Percentiles rank a stretch among this genome's conserved stretches.
phyloP scores from a whole-genome alignment of 64 coral and sea anemone species.

The Trachythela sp. region DNA sequence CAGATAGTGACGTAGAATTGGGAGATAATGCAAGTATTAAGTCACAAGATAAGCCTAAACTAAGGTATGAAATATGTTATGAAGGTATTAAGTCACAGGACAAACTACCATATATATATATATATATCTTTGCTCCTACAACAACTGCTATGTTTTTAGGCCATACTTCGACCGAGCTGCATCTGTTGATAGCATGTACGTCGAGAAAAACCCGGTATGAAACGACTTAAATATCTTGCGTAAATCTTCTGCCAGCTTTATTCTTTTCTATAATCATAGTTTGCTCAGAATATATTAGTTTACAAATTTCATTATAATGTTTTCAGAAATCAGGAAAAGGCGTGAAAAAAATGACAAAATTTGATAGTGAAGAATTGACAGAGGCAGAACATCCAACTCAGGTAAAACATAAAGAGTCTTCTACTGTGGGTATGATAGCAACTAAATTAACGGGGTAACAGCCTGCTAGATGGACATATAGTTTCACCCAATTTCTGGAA shows the following conservation, averaged over 20 bases:
- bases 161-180: conserved; percentile 57
- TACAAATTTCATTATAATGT: not conserved
- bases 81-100: too few relatives aligned
- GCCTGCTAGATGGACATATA: too few relatives aligned
- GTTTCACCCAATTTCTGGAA: too few relatives aligned
- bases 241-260: not conserved
- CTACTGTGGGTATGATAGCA: not conserved
- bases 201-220: not conserved
- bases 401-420: not conserved
- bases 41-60: conserved; percentile 72
- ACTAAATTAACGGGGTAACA: too few relatives aligned
- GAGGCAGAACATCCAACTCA: not conserved
- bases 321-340: not conserved
- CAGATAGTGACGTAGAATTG: conserved; percentile 71
- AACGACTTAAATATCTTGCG: not conserved
- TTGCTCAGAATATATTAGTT: too few relatives aligned
- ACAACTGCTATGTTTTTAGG: conserved; percentile 16
- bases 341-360: not conserved
- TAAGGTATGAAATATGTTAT: conserved; percentile 43
- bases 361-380: not conserved
- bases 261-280: not conserved
- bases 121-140: too few relatives aligned
- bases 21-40: conserved; percentile 73
- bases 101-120: too few relatives aligned
- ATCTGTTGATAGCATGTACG: conserved; percentile 5